Evolutionary conservation across 2,888 invertebrate genomes (phyloP), one percentile per base, ranked within the genome.

Genomic region (Octonoba sinensis): DNA sequence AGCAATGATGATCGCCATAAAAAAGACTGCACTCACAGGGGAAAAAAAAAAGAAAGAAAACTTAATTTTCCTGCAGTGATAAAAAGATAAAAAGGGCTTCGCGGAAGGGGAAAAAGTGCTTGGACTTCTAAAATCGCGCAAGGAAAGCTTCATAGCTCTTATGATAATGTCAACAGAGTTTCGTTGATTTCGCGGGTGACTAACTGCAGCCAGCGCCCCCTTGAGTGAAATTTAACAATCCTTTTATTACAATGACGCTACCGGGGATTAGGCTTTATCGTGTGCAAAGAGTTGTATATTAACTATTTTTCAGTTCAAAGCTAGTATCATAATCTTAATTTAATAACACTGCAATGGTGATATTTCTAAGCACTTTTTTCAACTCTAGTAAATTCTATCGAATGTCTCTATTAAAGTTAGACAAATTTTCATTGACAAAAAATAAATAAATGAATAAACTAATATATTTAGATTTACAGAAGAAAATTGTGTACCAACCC

Each of bases 151-250:
- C 13, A 75, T 65, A 24, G 56, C 72, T 73, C 51, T 49, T 66
- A 59, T 67, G 69, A 81, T 65, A 65, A 46, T 73, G 73, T 81
- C 73, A 74, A 73, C 73, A 81, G 69, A 81, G 67, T 44, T 51
- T 51, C 36, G 36, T 36, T 36, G 36, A 36, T 36, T 20, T 27
- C 24, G 79, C 67, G 73, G 67, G 79, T 81, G 79, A 69, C 59
- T 69, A 56, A 60, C n/a, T 56, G 54, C 64, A 57, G 60, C 57
- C 73, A 81, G 73, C 73, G 69, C 79, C 73, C 67, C 66, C 72
- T 65, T 67, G 59, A 36, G 72, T 24, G 66, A 44, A 24, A n/a
- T 70, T 57, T 56, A 54, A 56, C 64, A 36, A 70, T 71, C 20
- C 77, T 77, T 64, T 65, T 57, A 77, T 77, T 77, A 57, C 64